Base-by-base conservation (phyloP, 2,113 vertebrate species). In the Oreochromis niloticus region DNA sequence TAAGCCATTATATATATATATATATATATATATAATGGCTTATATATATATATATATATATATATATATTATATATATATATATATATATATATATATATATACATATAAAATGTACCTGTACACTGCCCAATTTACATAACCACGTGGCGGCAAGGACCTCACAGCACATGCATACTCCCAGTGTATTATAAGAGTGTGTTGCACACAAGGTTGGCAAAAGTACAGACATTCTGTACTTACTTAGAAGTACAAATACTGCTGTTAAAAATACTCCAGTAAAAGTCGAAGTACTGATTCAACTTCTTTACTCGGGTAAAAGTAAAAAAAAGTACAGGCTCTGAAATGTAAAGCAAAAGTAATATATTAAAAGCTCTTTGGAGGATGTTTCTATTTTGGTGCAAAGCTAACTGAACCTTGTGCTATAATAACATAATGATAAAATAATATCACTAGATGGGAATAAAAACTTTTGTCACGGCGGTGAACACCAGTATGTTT, bases 21-120 rank as follows among this genome's bases (percentile, higher is more conserved):
- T 41, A 1, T 14, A 0, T 48, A 3, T 46, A 2, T 48, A 2
- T 1, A 6, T 6, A n/a, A n/a, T n/a, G n/a, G n/a, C n/a, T n/a
- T n/a, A n/a, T n/a, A n/a, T n/a, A n/a, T n/a, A n/a, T n/a, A n/a
- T n/a, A n/a, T n/a, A n/a, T n/a, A n/a, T n/a, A n/a, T n/a, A n/a
- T n/a, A n/a, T n/a, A n/a, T n/a, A n/a, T n/a, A n/a, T n/a, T n/a
- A n/a, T n/a, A n/a, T n/a, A n/a, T n/a, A n/a, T n/a, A n/a, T n/a
- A n/a, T n/a, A n/a, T n/a, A n/a, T n/a, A n/a, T n/a, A n/a, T n/a
- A n/a, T n/a, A n/a, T n/a, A n/a, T n/a, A n/a, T n/a, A n/a, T n/a
- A n/a, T n/a, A n/a, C n/a, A n/a, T n/a, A n/a, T n/a, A n/a, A n/a
- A n/a, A 54, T n/a, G 0, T 54, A 54, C 9, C 52, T 22, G 52